Evolutionary conservation across 2,113 vertebrate genomes (phyloP).

Genomic region (Centropus unirufus): DNA sequence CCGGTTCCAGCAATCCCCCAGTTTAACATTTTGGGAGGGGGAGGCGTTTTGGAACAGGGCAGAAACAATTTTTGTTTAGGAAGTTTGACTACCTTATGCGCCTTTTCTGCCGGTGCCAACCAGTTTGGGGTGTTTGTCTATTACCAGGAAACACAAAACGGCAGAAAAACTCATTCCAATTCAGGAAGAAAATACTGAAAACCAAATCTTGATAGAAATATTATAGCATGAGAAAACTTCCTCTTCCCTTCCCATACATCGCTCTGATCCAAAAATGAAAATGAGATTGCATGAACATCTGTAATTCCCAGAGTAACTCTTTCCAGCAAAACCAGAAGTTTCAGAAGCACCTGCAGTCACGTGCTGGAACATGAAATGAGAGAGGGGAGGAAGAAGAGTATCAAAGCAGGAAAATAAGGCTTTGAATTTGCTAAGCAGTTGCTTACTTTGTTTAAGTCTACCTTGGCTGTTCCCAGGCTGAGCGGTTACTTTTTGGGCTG

Average conservation of each 20-base stretch:
- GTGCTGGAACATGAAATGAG: neutral
- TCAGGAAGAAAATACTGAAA: neutral
- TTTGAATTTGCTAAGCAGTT: neutral
- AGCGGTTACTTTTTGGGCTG: neutral
- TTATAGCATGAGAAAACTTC: neutral
- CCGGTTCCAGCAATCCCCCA: neutral
- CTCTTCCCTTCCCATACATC: neutral
- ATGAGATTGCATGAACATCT: neutral
- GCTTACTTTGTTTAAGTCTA: neutral
- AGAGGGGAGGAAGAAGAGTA: neutral
- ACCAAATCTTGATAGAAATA: neutral
- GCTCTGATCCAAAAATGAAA: neutral
- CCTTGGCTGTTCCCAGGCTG: neutral
- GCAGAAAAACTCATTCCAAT: neutral
- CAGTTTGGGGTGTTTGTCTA: neutral
- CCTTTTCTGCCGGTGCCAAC: neutral
- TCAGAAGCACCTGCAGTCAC: neutral
- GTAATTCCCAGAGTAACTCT: neutral
- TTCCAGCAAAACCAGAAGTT: slow-evolving; percentile 2
- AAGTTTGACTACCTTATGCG: slow-evolving; percentile 8
- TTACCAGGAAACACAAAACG: slow-evolving; percentile 6
- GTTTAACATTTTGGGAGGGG: neutral
- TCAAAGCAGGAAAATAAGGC: neutral
- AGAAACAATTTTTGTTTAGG: neutral
- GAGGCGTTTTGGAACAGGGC: neutral